phyloP scores from a whole-genome alignment of 2,797 vertebrate genomes.

The Gobionotothen gibberifrons region DNA sequence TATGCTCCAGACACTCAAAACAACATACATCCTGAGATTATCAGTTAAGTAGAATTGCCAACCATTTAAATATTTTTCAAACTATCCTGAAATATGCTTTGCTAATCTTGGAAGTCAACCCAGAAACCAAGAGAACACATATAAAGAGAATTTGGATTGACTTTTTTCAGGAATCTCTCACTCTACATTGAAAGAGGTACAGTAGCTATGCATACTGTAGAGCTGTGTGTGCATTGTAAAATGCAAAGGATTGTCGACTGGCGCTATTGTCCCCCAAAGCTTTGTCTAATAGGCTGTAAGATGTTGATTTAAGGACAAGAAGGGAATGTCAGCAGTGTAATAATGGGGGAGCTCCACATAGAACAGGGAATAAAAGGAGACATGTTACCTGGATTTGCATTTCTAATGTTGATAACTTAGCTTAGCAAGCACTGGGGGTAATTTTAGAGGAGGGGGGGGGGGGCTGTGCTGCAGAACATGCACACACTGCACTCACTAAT shows the following conservation, averaged over 20 bases:
- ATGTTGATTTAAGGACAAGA: constrained; percentile 75
- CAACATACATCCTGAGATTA: constrained; percentile 19
- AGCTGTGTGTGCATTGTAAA: constrained; percentile 48
- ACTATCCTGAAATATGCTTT: constrained; percentile 3
- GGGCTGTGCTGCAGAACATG: constrained; percentile 23
- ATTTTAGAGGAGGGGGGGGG: constrained; percentile 1
- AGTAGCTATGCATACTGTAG: constrained; percentile 16
- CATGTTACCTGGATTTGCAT: constrained; percentile 78
- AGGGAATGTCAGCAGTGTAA: constrained; percentile 61
- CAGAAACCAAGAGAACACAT: constrained; percentile 50
- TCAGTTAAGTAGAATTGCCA: constrained; percentile 44
- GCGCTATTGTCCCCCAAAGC: constrained; percentile 67
- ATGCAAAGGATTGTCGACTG: constrained; percentile 42
- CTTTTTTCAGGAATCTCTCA: constrained; percentile 6
- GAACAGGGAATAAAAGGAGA: constrained; percentile 65
- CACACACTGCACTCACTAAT: constrained; percentile 36
- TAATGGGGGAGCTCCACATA: constrained; percentile 53
- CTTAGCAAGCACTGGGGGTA: constrained; percentile 41
- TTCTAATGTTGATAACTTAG: constrained; percentile 65
- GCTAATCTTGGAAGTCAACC: constrained; percentile 38
- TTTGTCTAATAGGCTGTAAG: constrained; percentile 75
- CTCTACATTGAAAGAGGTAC: background rate
- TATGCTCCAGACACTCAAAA: constrained; percentile 49
- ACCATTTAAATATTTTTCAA: constrained; percentile 38
- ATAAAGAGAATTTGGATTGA: constrained; percentile 8